Base-by-base conservation (phyloP, 2,113 vertebrate species). In the Lota lota region DNA sequence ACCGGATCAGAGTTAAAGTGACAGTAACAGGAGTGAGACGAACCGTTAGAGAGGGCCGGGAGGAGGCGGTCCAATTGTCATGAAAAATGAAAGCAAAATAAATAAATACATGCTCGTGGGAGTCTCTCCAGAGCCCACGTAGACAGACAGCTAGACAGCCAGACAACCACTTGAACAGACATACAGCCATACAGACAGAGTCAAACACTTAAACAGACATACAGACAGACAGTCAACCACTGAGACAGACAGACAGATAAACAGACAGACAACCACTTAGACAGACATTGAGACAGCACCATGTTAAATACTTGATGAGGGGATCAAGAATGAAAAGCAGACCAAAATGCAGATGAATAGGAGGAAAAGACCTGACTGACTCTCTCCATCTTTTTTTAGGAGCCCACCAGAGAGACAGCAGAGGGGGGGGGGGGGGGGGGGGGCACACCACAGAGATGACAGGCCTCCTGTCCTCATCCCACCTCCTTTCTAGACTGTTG, bases 291-390 rank as follows among this genome's bases (percentile, higher is more conserved):
- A 56, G 17, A 69, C 61, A 28, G 53, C 61, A 21, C 2, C 17
- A 16, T 12, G 22, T 68, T 82, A 70, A 82, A 85, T 88, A 87
- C 84, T 84, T 79, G 64, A 87, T 80, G 76, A 70, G 59, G 64
- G 73, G 73, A 70, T 56, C 58, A 61, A 81, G 74, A 84, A 83
- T 80, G 83, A 81, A 76, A 71, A 47, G 28, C 28, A 33, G 28
- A 33, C 28, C 28, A 33, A 33, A 33, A 33, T 6, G 51, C 79
- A 77, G 73, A 85, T 83, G 61, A 84, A 81, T 77, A 68, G 64
- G 71, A 71, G 66, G 47, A 56, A 71, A 68, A 65, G 67, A 70
- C 64, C 57, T 12, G 60, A 64, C 7, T 10, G 5, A 60, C 66
- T 69, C 5, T 75, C 20, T 22, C n/a, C 56, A 17, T 20, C 5